Conservation (phyloP, 2,113 vertebrate species). For the Synodontis membranacea region DNA sequence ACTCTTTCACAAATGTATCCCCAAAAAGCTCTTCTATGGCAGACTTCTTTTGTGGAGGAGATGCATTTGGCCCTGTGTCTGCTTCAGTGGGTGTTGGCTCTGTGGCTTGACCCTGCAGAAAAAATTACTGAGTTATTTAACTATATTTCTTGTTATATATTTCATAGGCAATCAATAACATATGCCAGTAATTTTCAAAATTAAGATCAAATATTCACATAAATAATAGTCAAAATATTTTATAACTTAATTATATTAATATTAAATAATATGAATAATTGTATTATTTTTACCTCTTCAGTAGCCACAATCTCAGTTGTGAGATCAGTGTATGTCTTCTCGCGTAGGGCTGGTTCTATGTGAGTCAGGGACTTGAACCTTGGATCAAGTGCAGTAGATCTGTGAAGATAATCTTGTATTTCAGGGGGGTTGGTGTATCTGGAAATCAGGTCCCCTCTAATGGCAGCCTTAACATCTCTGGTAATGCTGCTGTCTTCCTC, state of each 20-base stretch:
- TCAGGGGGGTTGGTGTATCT: too few relatives aligned
- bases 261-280: constrained; percentile 10
- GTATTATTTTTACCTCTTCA: constrained; percentile 49
- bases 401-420: constrained; percentile 32
- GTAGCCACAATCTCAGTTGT: constrained; percentile 51
- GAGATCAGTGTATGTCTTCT: constrained; percentile 49
- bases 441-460: not conserved
- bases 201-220: constrained; percentile 7
- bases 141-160: constrained; percentile 15
- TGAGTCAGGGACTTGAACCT: constrained; percentile 49
- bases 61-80: constrained; percentile 30
- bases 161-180: not conserved
- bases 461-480: not conserved
- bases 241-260: constrained; percentile 14
- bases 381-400: constrained; percentile 52
- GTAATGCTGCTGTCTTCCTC: not conserved
- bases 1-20: constrained; percentile 34
- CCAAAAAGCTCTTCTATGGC: constrained; percentile 43
- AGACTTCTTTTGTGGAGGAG: constrained; percentile 46
- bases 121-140: constrained; percentile 26
- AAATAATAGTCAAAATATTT: not conserved
- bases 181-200: constrained; percentile 20
- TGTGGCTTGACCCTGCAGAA: constrained; percentile 44
- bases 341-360: constrained; percentile 42
- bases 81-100: constrained; percentile 40